Evolutionary conservation across 2,113 vertebrate genomes (phyloP).

Genomic region (Stercorarius parasiticus): DNA sequence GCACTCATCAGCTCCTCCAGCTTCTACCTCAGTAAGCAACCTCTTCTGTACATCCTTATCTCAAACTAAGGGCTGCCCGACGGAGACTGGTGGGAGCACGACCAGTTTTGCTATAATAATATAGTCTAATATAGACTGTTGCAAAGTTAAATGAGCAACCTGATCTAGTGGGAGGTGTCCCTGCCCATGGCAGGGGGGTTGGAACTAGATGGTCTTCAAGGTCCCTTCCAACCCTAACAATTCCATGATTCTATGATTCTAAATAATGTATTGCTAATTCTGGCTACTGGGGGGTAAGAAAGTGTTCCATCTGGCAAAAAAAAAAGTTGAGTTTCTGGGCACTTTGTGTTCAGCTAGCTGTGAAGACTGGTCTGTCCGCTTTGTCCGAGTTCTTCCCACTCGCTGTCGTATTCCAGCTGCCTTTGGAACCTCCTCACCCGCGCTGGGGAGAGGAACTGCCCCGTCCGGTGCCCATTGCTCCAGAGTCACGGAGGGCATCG

Average conservation of each 20-base stretch:
- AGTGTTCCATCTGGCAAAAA: not conserved
- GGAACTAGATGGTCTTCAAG: no score
- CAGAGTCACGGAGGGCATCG: not conserved
- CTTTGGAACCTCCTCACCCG: not conserved
- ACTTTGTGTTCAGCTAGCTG: not conserved
- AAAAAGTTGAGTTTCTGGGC: not conserved
- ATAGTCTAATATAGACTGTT: not conserved
- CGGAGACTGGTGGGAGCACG: not conserved
- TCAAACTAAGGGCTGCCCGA: no score
- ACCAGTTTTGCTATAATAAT: no score
- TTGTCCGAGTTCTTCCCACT: fast-evolving
- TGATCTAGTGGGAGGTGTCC: no score
- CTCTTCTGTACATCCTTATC: not conserved
- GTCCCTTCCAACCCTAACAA: no score
- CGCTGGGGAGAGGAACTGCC: not conserved
- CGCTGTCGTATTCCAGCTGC: fast-evolving
- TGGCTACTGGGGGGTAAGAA: not conserved
- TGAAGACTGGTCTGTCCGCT: not conserved
- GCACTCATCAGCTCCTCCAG: not conserved
- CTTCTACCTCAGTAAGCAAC: constrained; percentile 30
- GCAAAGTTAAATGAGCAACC: not conserved
- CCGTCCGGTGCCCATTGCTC: not conserved
- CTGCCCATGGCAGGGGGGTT: no score
- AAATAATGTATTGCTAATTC: not conserved
- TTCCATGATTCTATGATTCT: no score